Percentiles rank a stretch among this genome's conserved stretches.
Conservation (phyloP, 2,888 invertebrate genomes). For the Galeopsomyia nigrocyanea region DNA sequence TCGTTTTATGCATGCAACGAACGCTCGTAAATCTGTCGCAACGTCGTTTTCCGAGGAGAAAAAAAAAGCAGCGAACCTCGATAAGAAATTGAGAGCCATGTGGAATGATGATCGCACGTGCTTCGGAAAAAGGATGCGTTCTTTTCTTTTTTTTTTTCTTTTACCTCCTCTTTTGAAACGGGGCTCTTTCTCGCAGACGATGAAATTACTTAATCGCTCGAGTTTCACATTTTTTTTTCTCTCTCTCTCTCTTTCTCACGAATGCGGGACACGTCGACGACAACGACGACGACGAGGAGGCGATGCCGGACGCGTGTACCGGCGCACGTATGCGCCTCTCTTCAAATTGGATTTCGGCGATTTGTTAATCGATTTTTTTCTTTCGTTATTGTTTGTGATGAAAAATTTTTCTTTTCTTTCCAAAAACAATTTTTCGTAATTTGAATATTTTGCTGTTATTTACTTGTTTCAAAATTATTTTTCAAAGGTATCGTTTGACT, state of each 20-base stretch:
- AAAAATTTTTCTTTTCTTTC: neutral
- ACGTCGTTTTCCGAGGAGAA: too few relatives aligned
- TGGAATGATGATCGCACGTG: neutral
- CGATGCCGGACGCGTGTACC: slow-evolving; percentile 5
- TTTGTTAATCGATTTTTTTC: slow-evolving; percentile 6
- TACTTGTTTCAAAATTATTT: too few relatives aligned
- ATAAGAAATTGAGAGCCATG: too few relatives aligned
- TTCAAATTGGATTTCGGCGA: neutral
- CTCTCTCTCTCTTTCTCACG: neutral
- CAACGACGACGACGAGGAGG: too few relatives aligned
- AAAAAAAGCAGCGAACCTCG: too few relatives aligned
- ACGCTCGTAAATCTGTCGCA: too few relatives aligned
- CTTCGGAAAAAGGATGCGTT: neutral
- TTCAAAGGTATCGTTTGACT: too few relatives aligned
- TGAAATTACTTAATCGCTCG: slow-evolving; percentile 9
- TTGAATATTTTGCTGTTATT: too few relatives aligned
- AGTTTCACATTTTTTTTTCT: slow-evolving; percentile 38
- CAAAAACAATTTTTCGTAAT: too few relatives aligned
- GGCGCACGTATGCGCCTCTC: neutral
- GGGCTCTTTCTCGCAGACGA: neutral
- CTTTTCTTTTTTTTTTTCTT: too few relatives aligned
- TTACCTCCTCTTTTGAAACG: slow-evolving; percentile 31
- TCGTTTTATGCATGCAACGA: too few relatives aligned
- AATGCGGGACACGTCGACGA: slow-evolving; percentile 34
- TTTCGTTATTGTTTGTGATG: neutral